Evolutionary conservation across 2,113 vertebrate species (phyloP).

Genomic region (Apodemus sylvaticus): DNA sequence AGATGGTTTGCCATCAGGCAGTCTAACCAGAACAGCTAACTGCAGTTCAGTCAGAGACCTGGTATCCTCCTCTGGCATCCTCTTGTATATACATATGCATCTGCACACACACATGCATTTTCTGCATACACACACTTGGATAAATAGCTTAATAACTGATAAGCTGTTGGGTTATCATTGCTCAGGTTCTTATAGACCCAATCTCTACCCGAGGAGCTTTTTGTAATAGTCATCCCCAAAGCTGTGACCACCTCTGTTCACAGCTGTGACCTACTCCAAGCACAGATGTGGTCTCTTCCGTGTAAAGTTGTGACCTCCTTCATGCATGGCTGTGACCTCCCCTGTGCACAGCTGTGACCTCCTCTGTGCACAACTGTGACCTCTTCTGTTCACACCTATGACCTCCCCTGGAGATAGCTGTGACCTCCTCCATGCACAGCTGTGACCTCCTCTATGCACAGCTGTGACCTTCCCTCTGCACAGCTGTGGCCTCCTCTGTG

Average conservation of each 20-base stretch:
- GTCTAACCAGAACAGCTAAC: not conserved
- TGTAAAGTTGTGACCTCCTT: too few species aligned
- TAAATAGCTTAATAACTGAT: not conserved
- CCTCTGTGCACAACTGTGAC: not conserved
- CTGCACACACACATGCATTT: not conserved
- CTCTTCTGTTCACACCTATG: accelerated
- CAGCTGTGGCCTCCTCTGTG: too few species aligned
- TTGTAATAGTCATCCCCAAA: not conserved
- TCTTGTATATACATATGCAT: not conserved
- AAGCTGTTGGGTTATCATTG: not conserved
- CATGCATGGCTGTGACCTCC: too few species aligned
- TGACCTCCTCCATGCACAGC: accelerated
- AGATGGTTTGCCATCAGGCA: not conserved
- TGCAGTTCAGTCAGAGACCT: too few species aligned
- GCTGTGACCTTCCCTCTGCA: too few species aligned
- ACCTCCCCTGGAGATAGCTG: not conserved
- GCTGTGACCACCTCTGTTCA: too few species aligned
- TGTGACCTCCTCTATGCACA: too few species aligned
- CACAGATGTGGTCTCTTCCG: too few species aligned
- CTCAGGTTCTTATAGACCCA: not conserved
- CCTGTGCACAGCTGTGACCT: too few species aligned
- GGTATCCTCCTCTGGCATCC: not conserved
- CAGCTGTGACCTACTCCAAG: too few species aligned
- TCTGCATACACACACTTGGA: not conserved
- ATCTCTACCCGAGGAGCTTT: not conserved